Evolutionary conservation across 2,113 vertebrate species (phyloP).

Genomic region (Gymnarchus niloticus): DNA sequence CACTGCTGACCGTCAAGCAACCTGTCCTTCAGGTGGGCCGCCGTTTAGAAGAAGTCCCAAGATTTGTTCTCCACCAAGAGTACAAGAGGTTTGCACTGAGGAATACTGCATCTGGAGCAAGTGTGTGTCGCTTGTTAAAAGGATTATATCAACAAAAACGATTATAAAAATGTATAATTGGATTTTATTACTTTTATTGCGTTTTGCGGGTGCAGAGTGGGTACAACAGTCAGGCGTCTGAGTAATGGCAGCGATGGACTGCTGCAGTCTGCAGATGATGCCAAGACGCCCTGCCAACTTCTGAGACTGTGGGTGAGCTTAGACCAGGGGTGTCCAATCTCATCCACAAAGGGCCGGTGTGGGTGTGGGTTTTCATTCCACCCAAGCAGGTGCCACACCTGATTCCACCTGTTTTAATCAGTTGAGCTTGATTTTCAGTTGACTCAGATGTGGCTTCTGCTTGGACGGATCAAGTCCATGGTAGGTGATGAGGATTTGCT

Average conservation of each 20-base stretch:
- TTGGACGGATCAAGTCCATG: no score
- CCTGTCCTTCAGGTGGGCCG: not conserved
- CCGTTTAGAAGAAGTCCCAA: not conserved
- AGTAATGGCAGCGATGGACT: not conserved
- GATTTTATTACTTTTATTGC: not conserved
- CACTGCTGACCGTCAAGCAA: conserved; percentile 30
- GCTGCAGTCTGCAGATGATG: not conserved
- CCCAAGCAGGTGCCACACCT: no score
- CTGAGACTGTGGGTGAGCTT: no score
- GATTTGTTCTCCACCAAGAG: not conserved
- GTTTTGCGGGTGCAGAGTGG: not conserved
- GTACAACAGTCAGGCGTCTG: not conserved
- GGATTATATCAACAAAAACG: not conserved
- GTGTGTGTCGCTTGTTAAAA: not conserved
- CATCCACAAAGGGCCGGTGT: no score
- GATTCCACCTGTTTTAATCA: no score
- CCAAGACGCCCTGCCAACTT: not conserved
- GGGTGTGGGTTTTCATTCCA: no score
- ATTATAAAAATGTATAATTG: not conserved
- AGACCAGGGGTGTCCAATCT: no score
- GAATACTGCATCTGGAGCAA: not conserved
- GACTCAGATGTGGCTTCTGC: no score
- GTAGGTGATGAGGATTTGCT: no score
- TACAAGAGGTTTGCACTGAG: not conserved
- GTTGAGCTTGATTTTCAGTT: no score